phyloP scores from a whole-genome alignment of 2,888 invertebrate genomes.

The Drosophila rellima region DNA sequence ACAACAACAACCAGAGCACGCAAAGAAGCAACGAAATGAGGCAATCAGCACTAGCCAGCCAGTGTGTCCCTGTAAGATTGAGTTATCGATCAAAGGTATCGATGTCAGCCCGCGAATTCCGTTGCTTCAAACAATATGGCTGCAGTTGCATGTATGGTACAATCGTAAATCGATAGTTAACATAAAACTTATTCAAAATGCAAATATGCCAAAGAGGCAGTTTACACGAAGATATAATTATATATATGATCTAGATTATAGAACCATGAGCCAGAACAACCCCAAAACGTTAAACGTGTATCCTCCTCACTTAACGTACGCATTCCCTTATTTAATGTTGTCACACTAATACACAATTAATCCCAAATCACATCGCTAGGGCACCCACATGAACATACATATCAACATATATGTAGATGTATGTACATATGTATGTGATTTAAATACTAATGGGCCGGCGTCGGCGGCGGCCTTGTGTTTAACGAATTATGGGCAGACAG shows the following conservation, averaged over 20 bases:
- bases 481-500: conserved; percentile 49
- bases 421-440: conserved; percentile 1
- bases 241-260: no score
- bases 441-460: conserved; percentile 40
- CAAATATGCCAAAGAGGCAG: not conserved
- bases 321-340: conserved; percentile 23
- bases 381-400: conserved; percentile 30
- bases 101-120: conserved; percentile 5
- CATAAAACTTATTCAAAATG: not conserved
- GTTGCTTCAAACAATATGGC: not conserved
- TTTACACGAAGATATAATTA: not conserved
- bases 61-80: conserved; percentile 30
- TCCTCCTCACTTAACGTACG: no score
- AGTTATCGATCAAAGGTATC: conserved; percentile 40
- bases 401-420: not conserved
- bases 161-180: not conserved
- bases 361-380: conserved; percentile 42
- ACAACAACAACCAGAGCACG: conserved; percentile 16
- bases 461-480: conserved; percentile 43
- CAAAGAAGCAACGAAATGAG: conserved; percentile 4
- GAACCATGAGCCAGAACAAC: not conserved
- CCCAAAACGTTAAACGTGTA: not conserved
- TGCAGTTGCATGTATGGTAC: not conserved
- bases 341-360: conserved; percentile 47
- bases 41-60: conserved; percentile 19